phyloP scores from a whole-genome alignment of 2,113 vertebrate genomes.

The Columba livia region DNA sequence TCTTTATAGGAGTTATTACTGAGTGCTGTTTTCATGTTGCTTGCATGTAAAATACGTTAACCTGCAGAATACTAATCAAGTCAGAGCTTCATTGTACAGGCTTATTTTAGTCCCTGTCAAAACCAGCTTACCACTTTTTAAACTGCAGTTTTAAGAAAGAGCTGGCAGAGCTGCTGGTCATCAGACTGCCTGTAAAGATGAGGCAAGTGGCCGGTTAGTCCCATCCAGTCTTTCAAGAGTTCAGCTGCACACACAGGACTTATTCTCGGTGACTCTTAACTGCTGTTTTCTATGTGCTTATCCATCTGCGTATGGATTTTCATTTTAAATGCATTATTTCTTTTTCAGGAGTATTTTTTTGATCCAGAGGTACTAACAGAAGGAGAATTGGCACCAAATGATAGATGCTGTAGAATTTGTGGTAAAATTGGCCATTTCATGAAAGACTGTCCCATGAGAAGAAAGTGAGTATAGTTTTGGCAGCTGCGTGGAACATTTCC shows the following conservation, averaged over 20 bases:
- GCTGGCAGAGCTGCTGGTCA: neutral
- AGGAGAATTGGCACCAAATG: conserved; percentile 92
- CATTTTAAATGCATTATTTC: neutral
- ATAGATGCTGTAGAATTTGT: conserved; percentile 94
- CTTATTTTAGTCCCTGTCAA: neutral
- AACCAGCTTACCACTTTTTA: neutral
- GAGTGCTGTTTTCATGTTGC: neutral
- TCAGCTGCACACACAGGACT: neutral
- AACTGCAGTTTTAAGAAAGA: neutral
- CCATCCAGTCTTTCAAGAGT: neutral
- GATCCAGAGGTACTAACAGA: conserved; percentile 92
- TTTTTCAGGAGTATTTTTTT: conserved; percentile 91
- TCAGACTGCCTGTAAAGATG: neutral
- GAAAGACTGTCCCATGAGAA: conserved; percentile 93
- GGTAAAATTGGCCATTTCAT: conserved; percentile 97
- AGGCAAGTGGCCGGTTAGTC: neutral
- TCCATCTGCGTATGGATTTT: neutral
- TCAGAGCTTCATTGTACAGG: neutral
- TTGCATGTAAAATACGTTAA: neutral
- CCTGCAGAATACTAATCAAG: neutral
- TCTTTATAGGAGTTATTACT: neutral
- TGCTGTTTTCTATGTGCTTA: neutral
- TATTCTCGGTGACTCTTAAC: neutral
- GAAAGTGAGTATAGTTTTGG: conserved; percentile 78
- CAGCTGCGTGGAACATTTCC: neutral